Base-by-base conservation (phyloP, 2,797 vertebrate species). In the Pangasius mekongensis region DNA sequence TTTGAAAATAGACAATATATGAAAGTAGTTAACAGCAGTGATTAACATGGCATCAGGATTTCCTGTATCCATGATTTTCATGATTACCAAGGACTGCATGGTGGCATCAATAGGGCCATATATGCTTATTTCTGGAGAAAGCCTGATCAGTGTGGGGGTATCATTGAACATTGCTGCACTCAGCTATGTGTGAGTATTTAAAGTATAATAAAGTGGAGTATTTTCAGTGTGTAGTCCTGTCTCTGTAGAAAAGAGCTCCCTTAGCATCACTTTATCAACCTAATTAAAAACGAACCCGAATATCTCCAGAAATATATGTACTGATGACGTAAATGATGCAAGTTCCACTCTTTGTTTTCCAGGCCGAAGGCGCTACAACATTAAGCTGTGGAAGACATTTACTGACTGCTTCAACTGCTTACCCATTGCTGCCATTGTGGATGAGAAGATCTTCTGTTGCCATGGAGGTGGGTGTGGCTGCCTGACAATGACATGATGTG, bases 341-440 rank as follows among this genome's bases (percentile, higher is more conserved):
- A 10, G 33, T 54, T 69, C 30, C 18, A 49, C 14, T 10, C 20
- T 4, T 33, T 9, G 74, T 16, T 77, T 54, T 83, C 89, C 69
- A 99, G 98, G 98, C 97, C 98, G 99, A 97, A 96, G 98, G 96
- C 97, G 98, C 94, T 99, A 99, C 92, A 98, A 99, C 92, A 99
- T 99, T 94, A 99, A 99, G 93, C 97, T 99, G 87, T 99, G 98
- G 98, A 99, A 99, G 95, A 99, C 98, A 58, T 99, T 99, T 94
- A 99, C 98, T 89, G 98, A 99, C 94, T 99, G 98, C 94, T 99
- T 99, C 94, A 99, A 99, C 95, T 99, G 98, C 95, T 97, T 99
- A 92, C 98, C 98, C 56, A 99, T 99, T 93, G 97, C 98, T 71
- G 98, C 98, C 92, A 99, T 99, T 92, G 98, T 99, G 92, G 98